Evolutionary conservation across 2,888 invertebrate genomes (phyloP), one percentile per base, ranked within the genome.

Genomic region (Junonia oenone): DNA sequence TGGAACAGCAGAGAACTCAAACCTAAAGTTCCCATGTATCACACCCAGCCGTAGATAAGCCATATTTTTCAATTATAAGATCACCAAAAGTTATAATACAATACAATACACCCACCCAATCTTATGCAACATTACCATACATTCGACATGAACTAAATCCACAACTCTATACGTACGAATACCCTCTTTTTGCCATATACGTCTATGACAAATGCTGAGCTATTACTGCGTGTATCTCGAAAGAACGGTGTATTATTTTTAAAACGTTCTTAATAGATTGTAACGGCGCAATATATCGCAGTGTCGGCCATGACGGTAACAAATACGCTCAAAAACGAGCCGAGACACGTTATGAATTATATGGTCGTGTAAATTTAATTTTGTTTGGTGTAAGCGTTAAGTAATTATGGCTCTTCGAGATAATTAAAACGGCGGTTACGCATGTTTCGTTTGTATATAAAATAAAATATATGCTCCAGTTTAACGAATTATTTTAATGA

Each of bases 181-280:
- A n/a, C n/a, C n/a, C n/a, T 2, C 2, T 11, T n/a, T 22, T 2
- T 22, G 6, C 13, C 6, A 31, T 19, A 45, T 27, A 55, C 51
- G 50, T 55, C 58, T 57, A 61, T 69, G 71, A 73, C 63, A 62
- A 68, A 74, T 60, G 65, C 55, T 62, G 62, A 57, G 64, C 63
- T 64, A 74, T 76, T 71, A 72, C 54, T 63, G 65, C 57, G 47
- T 53, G 63, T 68, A 67, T 72, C 73, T 75, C 56, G 56, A 55
- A 60, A 65, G 38, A 63, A 62, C 63, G 58, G 63, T 61, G 56
- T 54, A 64, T 64, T 67, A 67, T 67, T 67, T 67, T 67, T 67
- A 65, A 67, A 64, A 62, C 56, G 62, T 61, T 63, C 63, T 53
- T 65, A 67, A 65, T 65, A 67, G 64, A 65, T 64, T 62, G 62